These are phyloP conservation scores for Argyrosomus japonicus DNA, from an alignment of 2,113 vertebrate genomes.

Conservation along the genomic window DNA sequence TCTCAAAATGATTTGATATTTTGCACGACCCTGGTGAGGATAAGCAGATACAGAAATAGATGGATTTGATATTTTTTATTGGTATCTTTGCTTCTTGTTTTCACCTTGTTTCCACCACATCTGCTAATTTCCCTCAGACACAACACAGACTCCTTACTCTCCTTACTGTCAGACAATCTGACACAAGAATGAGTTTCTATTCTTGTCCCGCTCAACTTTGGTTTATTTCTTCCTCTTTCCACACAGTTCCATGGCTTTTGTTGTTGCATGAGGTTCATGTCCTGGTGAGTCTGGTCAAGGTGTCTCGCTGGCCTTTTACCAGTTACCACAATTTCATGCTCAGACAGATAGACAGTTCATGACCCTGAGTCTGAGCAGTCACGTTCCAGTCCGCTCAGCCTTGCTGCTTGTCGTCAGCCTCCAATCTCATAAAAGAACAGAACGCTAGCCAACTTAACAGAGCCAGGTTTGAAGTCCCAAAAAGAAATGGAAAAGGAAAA, in stretches of 20 bases:
- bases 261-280: background rate
- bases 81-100: too few species aligned
- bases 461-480: background rate
- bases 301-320: background rate
- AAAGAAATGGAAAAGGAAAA: constrained; percentile 19
- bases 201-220: background rate
- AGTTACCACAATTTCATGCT: background rate
- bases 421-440: constrained; percentile 10
- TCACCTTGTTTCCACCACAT: too few species aligned
- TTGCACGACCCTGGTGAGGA: too few species aligned
- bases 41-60: too few species aligned
- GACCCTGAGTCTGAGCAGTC: background rate
- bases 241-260: background rate
- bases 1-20: too few species aligned
- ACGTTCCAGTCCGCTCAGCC: background rate
- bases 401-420: background rate
- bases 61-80: too few species aligned
- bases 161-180: too few species aligned
- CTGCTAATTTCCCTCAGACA: too few species aligned
- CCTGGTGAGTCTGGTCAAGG: background rate
- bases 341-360: background rate
- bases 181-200: background rate
- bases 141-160: too few species aligned
- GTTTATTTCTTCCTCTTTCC: constrained; percentile 12
- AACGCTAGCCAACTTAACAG: background rate